Evolutionary conservation across 2,888 invertebrate species (phyloP).

Genomic region (Eupeodes latifasciatus): DNA sequence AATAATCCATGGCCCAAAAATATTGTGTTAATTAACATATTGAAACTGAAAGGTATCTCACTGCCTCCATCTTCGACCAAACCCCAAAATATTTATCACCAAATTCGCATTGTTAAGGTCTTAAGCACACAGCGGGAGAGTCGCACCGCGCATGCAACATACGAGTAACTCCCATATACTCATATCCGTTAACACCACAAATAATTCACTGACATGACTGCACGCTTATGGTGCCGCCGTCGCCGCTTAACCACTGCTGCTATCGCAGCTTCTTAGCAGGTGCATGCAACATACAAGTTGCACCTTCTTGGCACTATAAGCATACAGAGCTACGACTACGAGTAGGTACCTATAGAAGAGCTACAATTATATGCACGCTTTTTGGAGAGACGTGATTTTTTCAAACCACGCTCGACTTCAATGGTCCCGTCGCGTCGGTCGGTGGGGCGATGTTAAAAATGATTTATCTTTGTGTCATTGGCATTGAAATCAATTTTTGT

Average conservation of each 20-base stretch:
- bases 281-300: background rate
- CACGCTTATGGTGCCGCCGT: background rate
- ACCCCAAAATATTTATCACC: conserved; percentile 33
- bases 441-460: background rate
- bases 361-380: conserved; percentile 10
- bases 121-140: conserved; percentile 23
- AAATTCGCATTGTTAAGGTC: conserved; percentile 43
- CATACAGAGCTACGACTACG: background rate
- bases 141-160: background rate
- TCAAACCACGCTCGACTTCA: background rate
- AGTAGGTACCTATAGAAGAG: background rate
- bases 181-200: conserved; percentile 27
- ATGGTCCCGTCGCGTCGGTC: too few relatives aligned
- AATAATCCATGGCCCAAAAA: conserved; percentile 10
- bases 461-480: conserved; percentile 59
- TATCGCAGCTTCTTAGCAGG: conserved; percentile 4
- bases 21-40: conserved; percentile 66
- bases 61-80: conserved; percentile 35
- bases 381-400: conserved; percentile 17
- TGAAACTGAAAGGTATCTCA: conserved; percentile 36
- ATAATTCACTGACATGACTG: conserved; percentile 33
- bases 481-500: conserved; percentile 50
- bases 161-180: background rate
- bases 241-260: too few relatives aligned
- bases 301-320: background rate